phyloP scores from a whole-genome alignment of 2,888 invertebrate genomes.

The Melolontha melolontha region DNA sequence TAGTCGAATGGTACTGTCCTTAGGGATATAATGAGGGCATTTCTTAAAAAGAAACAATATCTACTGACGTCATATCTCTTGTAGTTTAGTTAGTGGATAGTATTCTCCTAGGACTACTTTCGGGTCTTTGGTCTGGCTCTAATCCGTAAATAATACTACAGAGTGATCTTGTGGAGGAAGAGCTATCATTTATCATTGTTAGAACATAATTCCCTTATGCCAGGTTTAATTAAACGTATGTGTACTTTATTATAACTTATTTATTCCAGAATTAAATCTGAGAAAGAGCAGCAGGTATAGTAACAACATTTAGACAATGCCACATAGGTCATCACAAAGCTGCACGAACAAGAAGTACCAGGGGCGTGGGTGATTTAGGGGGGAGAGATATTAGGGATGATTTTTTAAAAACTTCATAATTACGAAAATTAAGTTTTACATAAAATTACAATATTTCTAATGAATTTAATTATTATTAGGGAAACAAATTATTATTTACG shows the following conservation, averaged over 20 bases:
- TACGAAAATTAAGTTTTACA: too few relatives aligned
- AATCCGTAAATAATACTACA: conserved; percentile 9
- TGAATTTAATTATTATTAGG: too few relatives aligned
- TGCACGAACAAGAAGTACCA: too few relatives aligned
- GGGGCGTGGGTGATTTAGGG: too few relatives aligned
- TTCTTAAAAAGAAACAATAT: conserved; percentile 25
- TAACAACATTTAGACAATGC: too few relatives aligned
- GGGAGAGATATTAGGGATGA: too few relatives aligned
- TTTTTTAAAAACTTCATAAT: too few relatives aligned
- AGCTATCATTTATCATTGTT: conserved; percentile 23
- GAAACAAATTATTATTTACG: too few relatives aligned
- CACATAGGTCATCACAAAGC: too few relatives aligned
- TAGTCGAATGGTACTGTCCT: conserved; percentile 23
- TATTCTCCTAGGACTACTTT: conserved; percentile 28
- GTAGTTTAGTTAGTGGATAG: neutral
- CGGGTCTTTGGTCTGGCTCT: conserved; percentile 4
- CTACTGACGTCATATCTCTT: conserved; percentile 1
- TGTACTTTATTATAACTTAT: neutral
- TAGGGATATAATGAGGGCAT: conserved; percentile 21
- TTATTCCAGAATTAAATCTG: too few relatives aligned
- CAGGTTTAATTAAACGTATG: neutral
- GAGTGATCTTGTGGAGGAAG: neutral
- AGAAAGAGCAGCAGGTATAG: too few relatives aligned
- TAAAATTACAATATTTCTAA: too few relatives aligned
- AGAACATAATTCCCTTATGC: neutral